Evolutionary conservation across 2,797 vertebrate genomes (phyloP), one percentile per base, ranked within the genome.

Genomic region (Channa striata): DNA sequence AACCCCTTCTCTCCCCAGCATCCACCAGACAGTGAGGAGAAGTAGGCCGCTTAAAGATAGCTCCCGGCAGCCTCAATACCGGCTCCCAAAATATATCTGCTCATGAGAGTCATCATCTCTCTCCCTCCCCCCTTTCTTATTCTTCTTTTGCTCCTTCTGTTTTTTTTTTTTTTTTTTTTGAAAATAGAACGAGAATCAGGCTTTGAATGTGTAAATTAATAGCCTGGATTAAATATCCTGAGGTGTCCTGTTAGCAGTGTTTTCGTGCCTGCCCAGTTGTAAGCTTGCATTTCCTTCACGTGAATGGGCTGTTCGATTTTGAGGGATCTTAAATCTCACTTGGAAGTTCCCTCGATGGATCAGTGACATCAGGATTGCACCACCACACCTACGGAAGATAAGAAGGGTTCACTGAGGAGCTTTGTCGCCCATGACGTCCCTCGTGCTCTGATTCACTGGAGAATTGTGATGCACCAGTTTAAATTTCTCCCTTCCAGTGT

Each of bases 21-120:
- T 89, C 89, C 77, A 89, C 81, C 85, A 87, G 82, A 85, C 85
- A 73, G 74, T 80, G 75, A 82, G 83, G 69, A 90, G 92, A 95
- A 94, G 88, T 95, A 95, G 94, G 93, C 89, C 92, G 81, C 90
- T 90, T 92, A 94, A 94, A 95, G 91, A 94, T 94, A 94, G 93
- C 93, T 92, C 77, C 78, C 80, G 79, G 91, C 91, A 93, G 92
- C 94, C 93, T 94, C 87, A 90, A 93, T 93, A 91, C 90, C 64
- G 76, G 68, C 87, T 92, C 92, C 93, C 69, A 91, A 93, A 93
- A 94, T 93, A 94, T 89, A 93, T 84, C 89, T 88, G 89, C 89
- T 91, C 84, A 88, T 86, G 87, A 92, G 87, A 91, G 83, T 86
- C 86, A 84, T 85, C 81, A 66, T 75, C 83, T 58, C 77, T 57